Evolutionary conservation across 2,888 invertebrate genomes (phyloP), one percentile per base, ranked within the genome.

Genomic region (Crossocerus cetratus): DNA sequence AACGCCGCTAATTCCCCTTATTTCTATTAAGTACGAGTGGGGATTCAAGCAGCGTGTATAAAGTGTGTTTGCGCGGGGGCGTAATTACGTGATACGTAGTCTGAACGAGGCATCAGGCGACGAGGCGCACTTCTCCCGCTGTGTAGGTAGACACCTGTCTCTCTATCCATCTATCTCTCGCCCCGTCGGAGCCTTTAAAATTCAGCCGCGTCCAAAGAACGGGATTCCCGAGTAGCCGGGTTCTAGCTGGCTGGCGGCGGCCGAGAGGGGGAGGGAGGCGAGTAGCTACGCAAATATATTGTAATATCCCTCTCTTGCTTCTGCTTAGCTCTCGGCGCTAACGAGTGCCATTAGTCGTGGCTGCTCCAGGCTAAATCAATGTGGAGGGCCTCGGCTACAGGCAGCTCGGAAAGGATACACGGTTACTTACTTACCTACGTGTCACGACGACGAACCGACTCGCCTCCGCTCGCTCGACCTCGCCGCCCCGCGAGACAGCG

Each of bases 321-420:
- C 44, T 65, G 65, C 65, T 71, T 23, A 61, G 44, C 67, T 58
- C 65, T 74, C 57, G 43, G 45, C 68, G 56, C 64, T 56, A 72
- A 72, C 58, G 59, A 64, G 65, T 59, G 62, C 72, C 61, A 72
- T 74, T 68, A 71, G 68, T 72, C 62, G 44, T 58, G 11, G 44
- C 62, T 55, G 13, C 69, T 73, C 58, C 59, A 57, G 20, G 67
- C 59, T 57, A 60, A 69, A 75, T 74, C 72, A 70, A 72, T 59
- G 72, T 54, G 42, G 49, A 65, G 65, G 44, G 72, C 58, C 54
- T 22, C 11, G 14, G 54, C 44, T 23, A 43, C 56, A 42, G 42
- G 63, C 32, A 13, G 45, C 59, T 67, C 14, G 43, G 59, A 64
- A 61, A 2, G 67, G 21, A 65, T 45, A 64, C 60, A 54, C 13